Evolutionary conservation across 2,113 vertebrate species (phyloP).

Genomic region (Picathartes gymnocephalus): DNA sequence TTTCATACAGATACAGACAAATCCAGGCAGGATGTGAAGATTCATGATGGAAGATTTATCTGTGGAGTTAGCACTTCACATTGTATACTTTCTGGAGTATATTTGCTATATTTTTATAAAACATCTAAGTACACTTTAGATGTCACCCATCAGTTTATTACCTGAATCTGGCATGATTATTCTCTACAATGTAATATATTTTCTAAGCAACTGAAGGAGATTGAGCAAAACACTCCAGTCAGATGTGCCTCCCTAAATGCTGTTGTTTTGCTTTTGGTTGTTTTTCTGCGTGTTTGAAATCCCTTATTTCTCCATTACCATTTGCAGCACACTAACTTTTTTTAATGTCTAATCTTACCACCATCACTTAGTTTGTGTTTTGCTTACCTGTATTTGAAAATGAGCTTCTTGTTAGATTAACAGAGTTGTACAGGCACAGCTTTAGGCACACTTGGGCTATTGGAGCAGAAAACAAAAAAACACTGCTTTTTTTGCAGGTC

Average conservation of each 20-base stretch:
- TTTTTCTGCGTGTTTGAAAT: not conserved
- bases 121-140: not conserved
- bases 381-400: conserved; percentile 20
- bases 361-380: not conserved
- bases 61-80: not conserved
- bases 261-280: not conserved
- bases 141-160: not conserved
- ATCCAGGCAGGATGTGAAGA: not conserved
- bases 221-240: not conserved
- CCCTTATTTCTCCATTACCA: not conserved
- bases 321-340: not conserved
- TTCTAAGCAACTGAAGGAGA: not conserved
- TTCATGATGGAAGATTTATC: not conserved
- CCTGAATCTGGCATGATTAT: not conserved
- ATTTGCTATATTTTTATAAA: not conserved
- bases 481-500: conserved; percentile 3
- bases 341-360: not conserved
- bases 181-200: not conserved
- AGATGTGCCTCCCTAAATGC: not conserved
- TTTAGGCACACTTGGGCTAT: not conserved
- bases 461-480: conserved; percentile 8
- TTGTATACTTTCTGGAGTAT: not conserved
- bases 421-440: not conserved
- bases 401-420: not conserved
- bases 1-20: not conserved